Percentiles rank a stretch among this genome's conserved stretches.
Conservation (phyloP, 2,888 invertebrate genomes). For the Physocephala rufipes region DNA sequence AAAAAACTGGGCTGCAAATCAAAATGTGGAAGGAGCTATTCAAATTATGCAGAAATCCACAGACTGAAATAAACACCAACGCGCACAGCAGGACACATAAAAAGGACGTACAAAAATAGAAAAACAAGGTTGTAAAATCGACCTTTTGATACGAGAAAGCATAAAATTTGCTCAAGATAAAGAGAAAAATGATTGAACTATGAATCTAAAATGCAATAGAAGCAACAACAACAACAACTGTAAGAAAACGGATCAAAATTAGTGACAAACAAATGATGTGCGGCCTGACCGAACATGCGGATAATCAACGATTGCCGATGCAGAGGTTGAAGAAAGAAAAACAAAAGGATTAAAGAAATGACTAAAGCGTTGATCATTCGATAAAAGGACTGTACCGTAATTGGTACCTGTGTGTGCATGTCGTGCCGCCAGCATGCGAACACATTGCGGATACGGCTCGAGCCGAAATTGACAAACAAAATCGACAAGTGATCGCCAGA, state of each 20-base stretch:
- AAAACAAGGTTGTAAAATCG: neutral
- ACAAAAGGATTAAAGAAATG: conserved; percentile 6
- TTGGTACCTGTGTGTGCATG: neutral
- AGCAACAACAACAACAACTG: conserved; percentile 9
- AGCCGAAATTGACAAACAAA: neutral
- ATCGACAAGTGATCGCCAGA: conserved; percentile 10
- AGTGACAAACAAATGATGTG: neutral
- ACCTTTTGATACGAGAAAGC: neutral
- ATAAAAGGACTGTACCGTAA: neutral
- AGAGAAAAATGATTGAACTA: conserved; percentile 31
- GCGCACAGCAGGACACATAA: conserved; percentile 6
- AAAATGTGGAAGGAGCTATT: neutral
- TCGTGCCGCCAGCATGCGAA: neutral
- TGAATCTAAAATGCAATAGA: conserved; percentile 10
- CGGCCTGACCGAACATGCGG: neutral
- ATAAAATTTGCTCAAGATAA: conserved; percentile 7
- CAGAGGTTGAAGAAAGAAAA: neutral
- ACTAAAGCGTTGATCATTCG: neutral
- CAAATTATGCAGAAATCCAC: conserved; percentile 13
- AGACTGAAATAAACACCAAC: neutral
- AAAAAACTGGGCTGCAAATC: conserved; percentile 6
- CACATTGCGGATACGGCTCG: neutral
- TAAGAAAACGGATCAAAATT: neutral
- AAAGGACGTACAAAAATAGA: neutral
- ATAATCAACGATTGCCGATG: neutral